phyloP scores from a whole-genome alignment of 1,140 invertebrate genomes.

The Megathymus violae region DNA sequence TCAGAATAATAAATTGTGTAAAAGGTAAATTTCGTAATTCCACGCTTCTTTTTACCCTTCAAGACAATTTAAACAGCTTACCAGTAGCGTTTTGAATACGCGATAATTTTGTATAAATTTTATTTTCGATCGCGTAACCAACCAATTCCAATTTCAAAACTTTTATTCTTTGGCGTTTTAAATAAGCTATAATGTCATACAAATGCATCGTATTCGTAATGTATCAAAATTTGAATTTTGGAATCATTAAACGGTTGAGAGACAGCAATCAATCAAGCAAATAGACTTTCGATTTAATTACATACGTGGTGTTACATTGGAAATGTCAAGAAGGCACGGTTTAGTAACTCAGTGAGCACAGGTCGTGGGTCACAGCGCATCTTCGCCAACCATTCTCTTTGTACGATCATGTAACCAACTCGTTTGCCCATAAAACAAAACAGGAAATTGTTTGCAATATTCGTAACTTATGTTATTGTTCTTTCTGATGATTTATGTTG shows the following conservation, averaged over 20 bases:
- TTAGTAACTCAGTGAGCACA: slow-evolving; percentile 40
- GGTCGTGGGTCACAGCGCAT: slow-evolving; percentile 51
- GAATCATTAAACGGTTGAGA: slow-evolving; percentile 24
- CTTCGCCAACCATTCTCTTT: slow-evolving; percentile 40
- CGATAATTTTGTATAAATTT: slow-evolving; percentile 16
- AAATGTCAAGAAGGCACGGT: slow-evolving; percentile 53
- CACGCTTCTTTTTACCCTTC: slow-evolving; percentile 26
- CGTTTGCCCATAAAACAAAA: slow-evolving; percentile 29
- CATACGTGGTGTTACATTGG: slow-evolving; percentile 33
- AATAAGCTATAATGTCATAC: slow-evolving; percentile 1
- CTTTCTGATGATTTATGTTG: slow-evolving; percentile 11
- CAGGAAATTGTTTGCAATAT: slow-evolving; percentile 16
- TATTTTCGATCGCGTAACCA: no score
- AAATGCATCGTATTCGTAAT: no score
- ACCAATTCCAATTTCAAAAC: not conserved
- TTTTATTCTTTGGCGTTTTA: not conserved
- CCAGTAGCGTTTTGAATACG: slow-evolving; percentile 22
- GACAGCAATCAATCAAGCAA: slow-evolving; percentile 27
- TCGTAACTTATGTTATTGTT: slow-evolving; percentile 16
- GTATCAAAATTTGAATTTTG: slow-evolving; percentile 31
- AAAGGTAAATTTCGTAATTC: slow-evolving; percentile 29
- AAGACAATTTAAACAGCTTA: slow-evolving; percentile 32
- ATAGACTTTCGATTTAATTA: slow-evolving; percentile 32
- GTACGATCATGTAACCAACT: slow-evolving; percentile 35
- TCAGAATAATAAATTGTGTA: slow-evolving; percentile 38